phyloP scores from a whole-genome alignment of 1,140 invertebrate genomes.

The Phymastichus coffea region DNA sequence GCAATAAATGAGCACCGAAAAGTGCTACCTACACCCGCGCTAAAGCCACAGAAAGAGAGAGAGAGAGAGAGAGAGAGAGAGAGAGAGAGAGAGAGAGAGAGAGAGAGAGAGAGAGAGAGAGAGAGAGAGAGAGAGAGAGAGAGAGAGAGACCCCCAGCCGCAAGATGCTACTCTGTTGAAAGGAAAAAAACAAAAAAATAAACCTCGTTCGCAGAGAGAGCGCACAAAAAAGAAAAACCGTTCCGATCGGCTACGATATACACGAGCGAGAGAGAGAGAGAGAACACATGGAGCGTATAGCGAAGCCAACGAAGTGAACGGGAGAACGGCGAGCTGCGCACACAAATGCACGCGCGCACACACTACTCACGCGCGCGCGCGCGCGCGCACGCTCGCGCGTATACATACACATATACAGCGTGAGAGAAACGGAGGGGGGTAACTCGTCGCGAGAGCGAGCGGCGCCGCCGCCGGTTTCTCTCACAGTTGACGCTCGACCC shows the following conservation, averaged over 20 bases:
- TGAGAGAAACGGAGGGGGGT: not conserved
- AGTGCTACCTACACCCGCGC: too few relatives aligned
- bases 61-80: not conserved
- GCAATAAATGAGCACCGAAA: too few relatives aligned
- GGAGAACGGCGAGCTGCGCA: not conserved
- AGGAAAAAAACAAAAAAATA: too few relatives aligned
- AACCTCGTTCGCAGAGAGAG: constrained; percentile 20
- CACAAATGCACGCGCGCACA: not conserved
- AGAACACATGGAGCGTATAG: constrained; percentile 35
- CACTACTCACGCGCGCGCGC: not conserved
- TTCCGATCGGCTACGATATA: too few relatives aligned
- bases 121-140: constrained; percentile 16
- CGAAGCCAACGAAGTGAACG: constrained; percentile 4
- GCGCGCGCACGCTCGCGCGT: not conserved
- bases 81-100: not conserved
- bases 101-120: constrained; percentile 2
- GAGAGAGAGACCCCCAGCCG: too few relatives aligned
- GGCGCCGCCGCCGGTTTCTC: too few relatives aligned
- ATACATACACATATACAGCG: not conserved
- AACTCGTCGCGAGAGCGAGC: too few relatives aligned
- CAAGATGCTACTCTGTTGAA: too few relatives aligned
- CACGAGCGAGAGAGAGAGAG: too few relatives aligned
- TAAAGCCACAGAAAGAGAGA: not conserved
- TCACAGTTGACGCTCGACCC: too few relatives aligned
- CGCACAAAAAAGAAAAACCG: too few relatives aligned